phyloP scores from a whole-genome alignment of 37 sponge, comb jelly and placozoan genomes.

The Ianthella basta region DNA sequence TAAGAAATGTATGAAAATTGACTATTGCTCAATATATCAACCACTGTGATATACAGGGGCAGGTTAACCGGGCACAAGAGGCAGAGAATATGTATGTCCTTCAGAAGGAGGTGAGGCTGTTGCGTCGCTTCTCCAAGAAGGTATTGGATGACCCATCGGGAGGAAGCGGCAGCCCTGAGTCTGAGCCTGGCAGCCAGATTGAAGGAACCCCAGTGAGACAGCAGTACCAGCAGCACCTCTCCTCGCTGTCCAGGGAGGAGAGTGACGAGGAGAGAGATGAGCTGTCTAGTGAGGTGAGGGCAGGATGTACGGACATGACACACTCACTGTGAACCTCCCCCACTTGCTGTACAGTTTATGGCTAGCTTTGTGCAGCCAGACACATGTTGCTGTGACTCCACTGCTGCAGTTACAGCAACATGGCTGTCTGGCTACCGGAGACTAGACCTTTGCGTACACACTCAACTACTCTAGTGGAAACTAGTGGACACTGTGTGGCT shows the following conservation, averaged over 20 bases:
- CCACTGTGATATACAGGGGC: slow-evolving; percentile 46
- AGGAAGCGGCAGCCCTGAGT: background rate
- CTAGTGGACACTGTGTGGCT: too few species aligned
- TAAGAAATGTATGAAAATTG: background rate
- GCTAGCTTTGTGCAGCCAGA: background rate
- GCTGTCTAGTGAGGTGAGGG: background rate
- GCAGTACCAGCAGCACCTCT: background rate
- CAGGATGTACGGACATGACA: background rate
- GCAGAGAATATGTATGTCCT: slow-evolving; percentile 83
- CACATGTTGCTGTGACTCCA: too few species aligned
- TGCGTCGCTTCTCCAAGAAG: slow-evolving; percentile 37
- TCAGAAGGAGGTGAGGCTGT: slow-evolving; percentile 63
- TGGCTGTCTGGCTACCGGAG: too few species aligned
- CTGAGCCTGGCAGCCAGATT: background rate
- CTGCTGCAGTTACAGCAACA: background rate
- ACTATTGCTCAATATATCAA: background rate
- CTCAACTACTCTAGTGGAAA: too few species aligned
- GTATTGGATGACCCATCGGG: background rate
- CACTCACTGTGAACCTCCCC: background rate
- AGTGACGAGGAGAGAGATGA: background rate
- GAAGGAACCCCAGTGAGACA: background rate
- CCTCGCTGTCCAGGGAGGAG: background rate
- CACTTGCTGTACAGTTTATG: too few species aligned
- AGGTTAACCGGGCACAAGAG: slow-evolving; percentile 83
- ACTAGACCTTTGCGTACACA: too few species aligned